These are phyloP conservation scores for Daphoenositta chrysoptera DNA, from an alignment of 2,113 vertebrate genomes.

Conservation along the genomic window DNA sequence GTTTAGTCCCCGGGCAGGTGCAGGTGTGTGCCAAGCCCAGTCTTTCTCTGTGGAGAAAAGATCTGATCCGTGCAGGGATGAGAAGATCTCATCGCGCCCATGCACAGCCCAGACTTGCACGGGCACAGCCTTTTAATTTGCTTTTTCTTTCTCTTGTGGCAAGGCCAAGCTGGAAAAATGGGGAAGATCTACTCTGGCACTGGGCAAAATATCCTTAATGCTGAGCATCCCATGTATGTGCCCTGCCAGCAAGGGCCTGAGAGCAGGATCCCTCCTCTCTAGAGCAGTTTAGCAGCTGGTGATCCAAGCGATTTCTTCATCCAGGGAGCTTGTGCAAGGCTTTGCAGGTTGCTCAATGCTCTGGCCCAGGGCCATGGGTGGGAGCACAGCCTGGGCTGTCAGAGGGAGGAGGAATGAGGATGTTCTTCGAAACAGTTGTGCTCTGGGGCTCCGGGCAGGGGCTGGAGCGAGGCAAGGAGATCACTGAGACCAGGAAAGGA, in stretches of 20 bases:
- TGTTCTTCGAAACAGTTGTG: background rate
- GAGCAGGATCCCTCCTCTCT: background rate
- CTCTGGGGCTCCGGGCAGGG: background rate
- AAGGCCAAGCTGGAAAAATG: background rate
- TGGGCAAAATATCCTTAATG: background rate
- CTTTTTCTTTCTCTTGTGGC: background rate
- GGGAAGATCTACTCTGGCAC: background rate
- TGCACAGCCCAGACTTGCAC: accelerated
- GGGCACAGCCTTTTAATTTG: background rate
- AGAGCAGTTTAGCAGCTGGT: background rate
- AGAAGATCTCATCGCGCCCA: background rate
- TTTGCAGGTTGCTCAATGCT: constrained; percentile 6
- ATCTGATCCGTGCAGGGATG: background rate
- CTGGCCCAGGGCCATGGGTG: background rate
- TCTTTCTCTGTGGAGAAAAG: background rate
- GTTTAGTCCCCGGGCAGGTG: background rate
- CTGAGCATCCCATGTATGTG: background rate
- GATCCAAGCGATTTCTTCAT: background rate
- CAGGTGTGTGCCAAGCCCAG: background rate
- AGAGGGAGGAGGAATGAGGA: background rate
- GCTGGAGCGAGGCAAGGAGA: background rate
- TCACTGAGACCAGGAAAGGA: background rate
- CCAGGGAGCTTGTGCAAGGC: constrained; percentile 39
- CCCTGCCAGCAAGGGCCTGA: background rate
- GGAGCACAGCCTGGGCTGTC: background rate